Evolutionary conservation across 1,140 invertebrate genomes (phyloP).

Genomic region (Zaprionus gabonicus): DNA sequence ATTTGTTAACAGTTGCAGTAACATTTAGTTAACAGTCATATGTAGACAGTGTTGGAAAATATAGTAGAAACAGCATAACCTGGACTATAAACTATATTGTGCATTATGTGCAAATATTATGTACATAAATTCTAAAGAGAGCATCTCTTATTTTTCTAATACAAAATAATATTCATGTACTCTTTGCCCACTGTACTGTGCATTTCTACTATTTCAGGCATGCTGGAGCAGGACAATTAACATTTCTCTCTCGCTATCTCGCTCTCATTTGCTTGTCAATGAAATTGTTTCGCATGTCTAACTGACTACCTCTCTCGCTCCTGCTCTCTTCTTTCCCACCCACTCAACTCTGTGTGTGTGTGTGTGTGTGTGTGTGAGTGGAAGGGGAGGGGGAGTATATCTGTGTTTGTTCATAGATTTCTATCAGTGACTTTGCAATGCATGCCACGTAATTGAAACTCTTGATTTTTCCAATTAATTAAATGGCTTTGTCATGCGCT

Average conservation of each 20-base stretch:
- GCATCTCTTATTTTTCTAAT: no score
- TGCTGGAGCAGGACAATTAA: constrained; percentile 21
- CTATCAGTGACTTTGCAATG: constrained; percentile 60
- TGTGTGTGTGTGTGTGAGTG: constrained; percentile 3
- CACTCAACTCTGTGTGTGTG: background rate
- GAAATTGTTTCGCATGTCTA: constrained; percentile 23
- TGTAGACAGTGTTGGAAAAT: no score
- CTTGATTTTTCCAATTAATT: constrained; percentile 73
- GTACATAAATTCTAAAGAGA: no score
- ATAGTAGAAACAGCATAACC: no score
- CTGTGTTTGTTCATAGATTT: constrained; percentile 48
- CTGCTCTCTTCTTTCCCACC: background rate
- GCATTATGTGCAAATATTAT: no score
- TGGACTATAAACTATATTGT: no score
- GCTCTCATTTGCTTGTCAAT: constrained; percentile 19
- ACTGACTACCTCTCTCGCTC: background rate
- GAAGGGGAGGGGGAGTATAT: background rate
- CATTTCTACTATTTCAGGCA: constrained; percentile 8
- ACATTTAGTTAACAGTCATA: no score
- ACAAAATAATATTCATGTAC: no score
- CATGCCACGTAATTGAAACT: constrained; percentile 67
- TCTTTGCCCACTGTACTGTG: background rate
- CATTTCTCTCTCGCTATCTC: constrained; percentile 4
- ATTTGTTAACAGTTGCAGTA: no score
- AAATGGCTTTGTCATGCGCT: constrained; percentile 56